Evolutionary conservation across 2,113 vertebrate genomes (phyloP).

Genomic region (Pipra filicauda): DNA sequence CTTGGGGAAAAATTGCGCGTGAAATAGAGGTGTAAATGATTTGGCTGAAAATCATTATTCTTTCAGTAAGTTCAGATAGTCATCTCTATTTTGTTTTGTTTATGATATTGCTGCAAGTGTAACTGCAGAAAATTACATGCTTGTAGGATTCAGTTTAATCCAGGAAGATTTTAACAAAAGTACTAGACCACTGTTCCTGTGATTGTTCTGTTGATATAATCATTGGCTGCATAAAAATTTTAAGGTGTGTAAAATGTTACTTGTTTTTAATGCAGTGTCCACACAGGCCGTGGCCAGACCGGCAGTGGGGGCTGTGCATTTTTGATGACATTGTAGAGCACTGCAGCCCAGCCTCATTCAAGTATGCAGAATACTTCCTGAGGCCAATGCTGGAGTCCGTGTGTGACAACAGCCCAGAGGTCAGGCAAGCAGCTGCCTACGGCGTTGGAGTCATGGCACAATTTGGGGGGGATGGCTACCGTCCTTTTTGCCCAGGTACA

Average conservation of each 20-base stretch:
- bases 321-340: slow-evolving; percentile 97
- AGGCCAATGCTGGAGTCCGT: slow-evolving; percentile 90
- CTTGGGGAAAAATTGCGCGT: not conserved
- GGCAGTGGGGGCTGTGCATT: slow-evolving; percentile 98
- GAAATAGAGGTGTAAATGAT: not conserved
- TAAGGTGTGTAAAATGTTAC: not conserved
- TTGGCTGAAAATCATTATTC: not conserved
- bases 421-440: slow-evolving; percentile 94
- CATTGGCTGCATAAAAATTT: not conserved
- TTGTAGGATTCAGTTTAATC: not conserved
- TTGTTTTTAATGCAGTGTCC: slow-evolving; percentile 81
- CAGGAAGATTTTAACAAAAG: not conserved
- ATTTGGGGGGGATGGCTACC: slow-evolving; percentile 93
- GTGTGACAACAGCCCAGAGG: slow-evolving; percentile 91
- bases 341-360: slow-evolving; percentile 96
- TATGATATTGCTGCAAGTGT: not conserved
- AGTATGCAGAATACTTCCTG: slow-evolving; percentile 93
- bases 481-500: slow-evolving; percentile 91
- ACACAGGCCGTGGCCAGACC: slow-evolving; percentile 93
- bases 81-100: not conserved
- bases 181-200: not conserved
- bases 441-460: slow-evolving; percentile 97
- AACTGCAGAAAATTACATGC: not conserved
- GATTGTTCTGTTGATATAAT: not conserved
- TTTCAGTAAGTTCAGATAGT: not conserved